Conservation (phyloP, 64 coral and sea anemone species). For the Dendrophyllia cribrosa region DNA sequence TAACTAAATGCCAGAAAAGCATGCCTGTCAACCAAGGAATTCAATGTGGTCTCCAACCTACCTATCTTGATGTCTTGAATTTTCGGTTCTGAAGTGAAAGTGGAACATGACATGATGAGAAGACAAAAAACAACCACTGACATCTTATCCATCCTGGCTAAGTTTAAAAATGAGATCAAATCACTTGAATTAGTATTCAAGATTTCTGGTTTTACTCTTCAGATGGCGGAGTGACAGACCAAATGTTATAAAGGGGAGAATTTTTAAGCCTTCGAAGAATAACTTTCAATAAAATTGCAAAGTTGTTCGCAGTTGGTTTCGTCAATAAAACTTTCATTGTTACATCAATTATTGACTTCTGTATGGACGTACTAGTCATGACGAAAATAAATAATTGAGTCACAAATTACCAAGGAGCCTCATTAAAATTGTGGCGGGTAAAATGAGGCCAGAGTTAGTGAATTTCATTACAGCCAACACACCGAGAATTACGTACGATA, state of each 20-base stretch:
- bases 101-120: background rate
- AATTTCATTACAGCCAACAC: background rate
- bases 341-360: slow-evolving; percentile 33
- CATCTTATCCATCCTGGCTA: background rate
- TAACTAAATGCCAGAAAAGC: background rate
- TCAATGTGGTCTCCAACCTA: background rate
- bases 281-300: background rate
- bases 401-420: background rate
- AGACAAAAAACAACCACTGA: background rate
- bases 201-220: background rate
- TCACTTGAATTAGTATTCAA: background rate
- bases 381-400: slow-evolving; percentile 35
- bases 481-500: background rate
- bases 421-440: background rate
- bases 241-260: background rate
- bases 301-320: background rate
- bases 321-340: slow-evolving; percentile 40
- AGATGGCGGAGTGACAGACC: background rate
- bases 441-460: background rate
- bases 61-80: slow-evolving; percentile 39
- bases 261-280: background rate
- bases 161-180: background rate
- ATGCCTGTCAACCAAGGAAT: background rate
- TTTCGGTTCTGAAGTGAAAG: background rate
- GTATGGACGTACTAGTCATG: background rate